Evolutionary conservation across 2,888 invertebrate species (phyloP).

Genomic region (Oscheius sp.): DNA sequence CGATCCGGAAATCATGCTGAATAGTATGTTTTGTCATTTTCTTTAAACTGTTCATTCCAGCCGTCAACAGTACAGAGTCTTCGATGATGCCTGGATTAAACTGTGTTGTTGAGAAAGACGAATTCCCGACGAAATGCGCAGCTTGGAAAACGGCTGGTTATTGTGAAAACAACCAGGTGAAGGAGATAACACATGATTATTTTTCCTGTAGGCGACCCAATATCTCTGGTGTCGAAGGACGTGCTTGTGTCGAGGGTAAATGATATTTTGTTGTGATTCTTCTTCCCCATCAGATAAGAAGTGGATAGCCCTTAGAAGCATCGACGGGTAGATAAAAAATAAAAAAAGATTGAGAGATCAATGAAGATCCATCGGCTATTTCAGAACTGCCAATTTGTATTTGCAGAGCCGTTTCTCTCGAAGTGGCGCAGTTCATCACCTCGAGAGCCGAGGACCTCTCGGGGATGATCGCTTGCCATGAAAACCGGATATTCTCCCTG

Average conservation of each 20-base stretch:
- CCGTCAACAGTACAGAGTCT: not conserved
- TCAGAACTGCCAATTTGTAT: conserved; percentile 21
- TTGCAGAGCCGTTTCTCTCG: conserved; percentile 25
- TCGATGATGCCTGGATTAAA: conserved; percentile 21
- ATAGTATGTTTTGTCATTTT: not conserved
- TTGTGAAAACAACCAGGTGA: conserved; percentile 40
- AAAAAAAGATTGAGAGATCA: not conserved
- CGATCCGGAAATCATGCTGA: not conserved
- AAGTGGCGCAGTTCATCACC: conserved; percentile 26
- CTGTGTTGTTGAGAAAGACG: conserved; percentile 34
- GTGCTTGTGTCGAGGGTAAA: conserved; percentile 33
- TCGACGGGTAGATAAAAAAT: not conserved
- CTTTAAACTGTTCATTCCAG: not conserved
- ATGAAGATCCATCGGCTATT: not conserved
- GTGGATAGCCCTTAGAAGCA: not conserved
- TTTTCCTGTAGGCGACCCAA: conserved; percentile 37
- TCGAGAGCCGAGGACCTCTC: conserved; percentile 26
- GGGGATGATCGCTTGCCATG: conserved; percentile 24
- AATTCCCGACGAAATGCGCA: conserved; percentile 42
- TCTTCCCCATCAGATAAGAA: not conserved
- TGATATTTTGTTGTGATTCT: not conserved
- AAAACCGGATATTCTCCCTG: conserved; percentile 21
- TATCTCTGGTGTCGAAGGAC: conserved; percentile 51
- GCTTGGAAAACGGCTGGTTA: conserved; percentile 48
- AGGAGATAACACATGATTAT: not conserved